These are phyloP conservation scores for Bothrops jararaca DNA, from an alignment of 2,113 vertebrate genomes.

Conservation along the genomic window DNA sequence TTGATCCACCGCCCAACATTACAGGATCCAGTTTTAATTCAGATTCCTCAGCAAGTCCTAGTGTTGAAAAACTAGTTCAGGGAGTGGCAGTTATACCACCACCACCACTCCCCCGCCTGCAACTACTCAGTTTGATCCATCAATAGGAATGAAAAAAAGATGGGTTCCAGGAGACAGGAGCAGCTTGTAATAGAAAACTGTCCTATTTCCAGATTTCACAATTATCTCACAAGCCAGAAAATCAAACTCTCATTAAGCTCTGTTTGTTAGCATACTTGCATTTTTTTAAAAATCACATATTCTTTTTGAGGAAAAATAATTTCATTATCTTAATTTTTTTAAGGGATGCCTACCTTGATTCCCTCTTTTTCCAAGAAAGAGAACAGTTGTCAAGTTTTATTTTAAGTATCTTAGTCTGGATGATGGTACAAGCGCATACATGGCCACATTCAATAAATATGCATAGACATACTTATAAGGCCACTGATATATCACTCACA, in stretches of 20 bases:
- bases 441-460: neutral
- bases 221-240: neutral
- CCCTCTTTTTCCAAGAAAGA: neutral
- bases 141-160: neutral
- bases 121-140: neutral
- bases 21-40: neutral
- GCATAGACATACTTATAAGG: neutral
- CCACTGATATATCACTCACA: constrained; percentile 4
- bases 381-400: neutral
- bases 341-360: neutral
- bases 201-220: neutral
- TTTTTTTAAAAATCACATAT: neutral
- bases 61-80: neutral
- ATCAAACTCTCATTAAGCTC: neutral
- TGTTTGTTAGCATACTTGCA: neutral
- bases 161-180: neutral
- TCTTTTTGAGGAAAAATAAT: neutral
- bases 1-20: neutral
- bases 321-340: neutral
- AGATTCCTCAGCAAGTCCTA: neutral
- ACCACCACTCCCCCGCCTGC: neutral
- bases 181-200: neutral
- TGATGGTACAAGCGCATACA: neutral
- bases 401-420: neutral
- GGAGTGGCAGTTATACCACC: neutral